phyloP scores from a whole-genome alignment of 2,113 vertebrate genomes.

The cattle (Bos taurus) region DNA sequence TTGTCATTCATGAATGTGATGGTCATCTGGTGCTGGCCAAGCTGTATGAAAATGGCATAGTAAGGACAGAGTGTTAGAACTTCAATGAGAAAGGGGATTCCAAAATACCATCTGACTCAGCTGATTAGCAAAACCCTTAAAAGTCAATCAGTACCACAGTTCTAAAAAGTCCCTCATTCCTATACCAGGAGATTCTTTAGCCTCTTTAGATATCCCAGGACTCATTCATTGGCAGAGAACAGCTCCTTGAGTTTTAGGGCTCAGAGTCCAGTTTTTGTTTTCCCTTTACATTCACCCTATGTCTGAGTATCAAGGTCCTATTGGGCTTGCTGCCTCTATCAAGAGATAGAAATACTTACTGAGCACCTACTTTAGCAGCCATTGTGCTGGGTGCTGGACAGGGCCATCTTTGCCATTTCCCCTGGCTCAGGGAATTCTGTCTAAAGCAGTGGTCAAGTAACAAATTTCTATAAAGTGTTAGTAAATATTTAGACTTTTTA shows the following conservation, averaged over 20 bases:
- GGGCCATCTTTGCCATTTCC: background rate
- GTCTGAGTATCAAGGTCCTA: background rate
- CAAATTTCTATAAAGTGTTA: background rate
- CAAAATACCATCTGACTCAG: background rate
- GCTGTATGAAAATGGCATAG: slow-evolving; percentile 33
- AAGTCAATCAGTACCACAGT: background rate
- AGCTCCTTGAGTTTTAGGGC: background rate
- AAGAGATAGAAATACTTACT: background rate
- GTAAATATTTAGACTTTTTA: background rate
- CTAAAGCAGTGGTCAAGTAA: background rate
- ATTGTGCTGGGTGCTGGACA: background rate
- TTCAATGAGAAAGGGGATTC: background rate
- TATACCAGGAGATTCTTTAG: background rate
- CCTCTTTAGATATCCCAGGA: background rate
- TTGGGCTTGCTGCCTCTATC: background rate
- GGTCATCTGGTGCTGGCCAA: slow-evolving; percentile 57
- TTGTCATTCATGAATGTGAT: slow-evolving; percentile 55
- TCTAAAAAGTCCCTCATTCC: background rate
- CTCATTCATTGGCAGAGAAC: background rate
- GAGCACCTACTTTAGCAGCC: background rate
- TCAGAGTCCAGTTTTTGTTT: background rate
- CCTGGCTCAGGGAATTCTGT: background rate
- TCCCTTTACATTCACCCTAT: background rate
- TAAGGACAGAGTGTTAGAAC: background rate
- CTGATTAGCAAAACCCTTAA: background rate